A percentile compares a stretch with the other conserved stretches of the same genome.
phyloP scores from a whole-genome alignment of 2,888 invertebrate genomes.

The Dione vanillae region DNA sequence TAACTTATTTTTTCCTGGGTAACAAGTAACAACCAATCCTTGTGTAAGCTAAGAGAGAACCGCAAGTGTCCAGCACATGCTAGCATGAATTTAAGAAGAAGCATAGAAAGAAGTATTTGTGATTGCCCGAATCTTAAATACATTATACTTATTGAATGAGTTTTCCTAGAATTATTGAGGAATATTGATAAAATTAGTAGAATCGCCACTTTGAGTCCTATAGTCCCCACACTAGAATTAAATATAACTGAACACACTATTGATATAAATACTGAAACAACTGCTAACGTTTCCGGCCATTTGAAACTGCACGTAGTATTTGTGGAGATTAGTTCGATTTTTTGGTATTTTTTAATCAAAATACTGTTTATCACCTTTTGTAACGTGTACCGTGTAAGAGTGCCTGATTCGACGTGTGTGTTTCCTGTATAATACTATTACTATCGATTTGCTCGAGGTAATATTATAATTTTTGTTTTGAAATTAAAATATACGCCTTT shows the following conservation, averaged over 20 bases:
- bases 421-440: background rate
- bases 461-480: too few species aligned
- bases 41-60: constrained; percentile 44
- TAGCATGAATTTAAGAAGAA: constrained; percentile 31
- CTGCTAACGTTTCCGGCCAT: background rate
- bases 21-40: constrained; percentile 45
- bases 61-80: constrained; percentile 47
- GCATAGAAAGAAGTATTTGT: background rate
- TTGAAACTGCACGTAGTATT: background rate
- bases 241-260: constrained; percentile 39
- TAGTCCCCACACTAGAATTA: constrained; percentile 46
- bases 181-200: constrained; percentile 47
- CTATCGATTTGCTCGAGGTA: background rate
- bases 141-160: constrained; percentile 40
- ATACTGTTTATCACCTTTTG: background rate
- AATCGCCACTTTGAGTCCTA: constrained; percentile 46
- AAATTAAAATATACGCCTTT: too few species aligned
- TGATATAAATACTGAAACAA: constrained; percentile 24
- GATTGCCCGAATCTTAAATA: background rate
- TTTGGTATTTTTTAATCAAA: background rate
- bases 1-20: constrained; percentile 43
- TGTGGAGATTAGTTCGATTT: background rate
- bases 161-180: constrained; percentile 47
- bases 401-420: background rate
- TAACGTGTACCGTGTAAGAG: background rate